Evolutionary conservation across 1,140 invertebrate species (phyloP), one percentile per base, ranked within the genome.

Genomic region (Pachypeltis micranthus): DNA sequence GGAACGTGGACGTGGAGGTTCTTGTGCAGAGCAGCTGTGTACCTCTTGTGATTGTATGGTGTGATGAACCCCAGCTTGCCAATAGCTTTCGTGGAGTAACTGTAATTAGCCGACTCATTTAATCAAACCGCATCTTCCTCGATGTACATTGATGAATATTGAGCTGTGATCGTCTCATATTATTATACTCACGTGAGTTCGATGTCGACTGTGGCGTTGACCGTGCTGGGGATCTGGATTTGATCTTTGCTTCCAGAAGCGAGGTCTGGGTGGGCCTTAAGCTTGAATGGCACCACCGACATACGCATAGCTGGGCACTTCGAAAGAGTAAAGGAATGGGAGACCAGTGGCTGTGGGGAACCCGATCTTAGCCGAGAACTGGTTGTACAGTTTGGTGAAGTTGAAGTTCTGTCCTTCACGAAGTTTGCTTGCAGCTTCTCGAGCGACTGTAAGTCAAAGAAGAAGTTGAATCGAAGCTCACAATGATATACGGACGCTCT

Each of bases 281-380:
- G 69, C 71, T 64, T 76, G 74, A 24, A 76, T 67, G 59, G 78
- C 70, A 3, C 79, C 75, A 44, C 76, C 74, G 12, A 79, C 19
- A 44, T 71, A 74, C 0, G 75, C 10, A 2, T 85, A 58, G 0
- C 73, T 73, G 1, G 84, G 83, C 26, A 70, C 69, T 59, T 80
- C 78, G 44, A 81, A 76, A 21, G 76, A 79, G 72, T 76, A 84
- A 51, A 81, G 70, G 67, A 84, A 85, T 24, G 84, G 85, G 57
- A 86, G 74, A 71, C 85, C 85, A 63, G 77, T 80, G 64, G 79
- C 81, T 14, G 81, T 78, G 1, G 85, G 84, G 75, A 85, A 83
- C 70, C 80, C 79, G 1, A 86, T 69, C 1, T 77, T 76, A 1
- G 80, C 68, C 55, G 79, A 74, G 44, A 78, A 76, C 14, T 74